Percentiles rank a stretch among this genome's conserved stretches.
Evolutionary conservation across 2,888 invertebrate genomes (phyloP).

Genomic region (Drosophila tripunctata): DNA sequence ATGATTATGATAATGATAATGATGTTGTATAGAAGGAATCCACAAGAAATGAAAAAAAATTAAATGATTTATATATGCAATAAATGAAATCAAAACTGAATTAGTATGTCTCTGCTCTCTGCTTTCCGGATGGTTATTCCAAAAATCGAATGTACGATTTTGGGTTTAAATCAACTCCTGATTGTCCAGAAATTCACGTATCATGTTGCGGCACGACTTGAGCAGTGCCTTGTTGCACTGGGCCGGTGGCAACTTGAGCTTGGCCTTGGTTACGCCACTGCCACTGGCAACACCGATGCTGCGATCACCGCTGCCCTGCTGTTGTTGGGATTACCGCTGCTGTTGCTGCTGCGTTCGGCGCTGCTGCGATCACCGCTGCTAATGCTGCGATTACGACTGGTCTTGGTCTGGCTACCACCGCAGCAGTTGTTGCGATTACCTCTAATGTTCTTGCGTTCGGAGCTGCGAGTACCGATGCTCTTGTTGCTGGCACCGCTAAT

Average conservation of each 20-base stretch:
- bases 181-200: constrained; percentile 71
- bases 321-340: too few species aligned
- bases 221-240: constrained; percentile 58
- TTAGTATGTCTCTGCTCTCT: neutral
- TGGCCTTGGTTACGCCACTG: constrained; percentile 45
- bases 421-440: too few species aligned
- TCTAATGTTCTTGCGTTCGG: too few species aligned
- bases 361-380: too few species aligned
- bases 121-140: neutral
- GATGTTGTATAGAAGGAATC: constrained; percentile 43
- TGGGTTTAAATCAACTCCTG: constrained; percentile 45
- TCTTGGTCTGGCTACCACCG: too few species aligned
- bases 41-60: constrained; percentile 46
- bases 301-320: too few species aligned
- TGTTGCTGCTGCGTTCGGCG: too few species aligned
- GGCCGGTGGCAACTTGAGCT: constrained; percentile 17
- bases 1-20: constrained; percentile 36
- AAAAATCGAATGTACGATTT: too few species aligned
- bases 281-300: too few species aligned
- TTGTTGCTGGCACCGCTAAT: too few species aligned
- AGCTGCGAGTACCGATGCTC: too few species aligned
- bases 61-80: constrained; percentile 75
- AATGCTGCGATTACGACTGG: too few species aligned
- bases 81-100: constrained; percentile 69
- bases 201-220: constrained; percentile 69